Conservation (phyloP, 2,797 vertebrate species). For the Adelosebastes latens region DNA sequence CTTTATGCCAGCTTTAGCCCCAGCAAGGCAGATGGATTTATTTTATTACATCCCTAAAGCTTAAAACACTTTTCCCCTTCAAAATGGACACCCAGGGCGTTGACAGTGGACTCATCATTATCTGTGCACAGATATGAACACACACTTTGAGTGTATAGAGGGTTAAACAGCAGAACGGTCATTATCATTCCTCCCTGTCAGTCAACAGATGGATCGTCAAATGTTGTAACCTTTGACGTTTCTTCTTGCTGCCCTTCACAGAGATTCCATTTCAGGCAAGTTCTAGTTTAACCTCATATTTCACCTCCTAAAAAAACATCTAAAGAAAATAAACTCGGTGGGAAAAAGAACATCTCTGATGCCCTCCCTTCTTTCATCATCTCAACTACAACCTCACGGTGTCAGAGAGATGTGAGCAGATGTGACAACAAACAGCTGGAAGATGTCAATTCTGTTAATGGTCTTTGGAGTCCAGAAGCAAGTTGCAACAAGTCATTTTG, state of each 20-base stretch:
- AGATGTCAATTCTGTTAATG: slow-evolving; percentile 10
- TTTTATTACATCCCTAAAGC: neutral
- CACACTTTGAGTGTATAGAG: neutral
- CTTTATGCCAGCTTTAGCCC: neutral
- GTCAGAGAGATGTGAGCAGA: neutral
- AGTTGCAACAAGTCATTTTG: slow-evolving; percentile 62
- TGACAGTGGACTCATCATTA: neutral
- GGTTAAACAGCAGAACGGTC: neutral
- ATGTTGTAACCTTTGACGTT: neutral
- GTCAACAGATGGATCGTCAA: slow-evolving; percentile 26
- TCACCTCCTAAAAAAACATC: neutral
- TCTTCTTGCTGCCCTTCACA: neutral
- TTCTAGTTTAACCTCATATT: neutral
- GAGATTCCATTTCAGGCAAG: neutral
- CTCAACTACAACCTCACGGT: neutral
- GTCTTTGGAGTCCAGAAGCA: slow-evolving; percentile 41
- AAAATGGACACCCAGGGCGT: neutral
- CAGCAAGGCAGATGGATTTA: fast-evolving
- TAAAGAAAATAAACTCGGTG: neutral
- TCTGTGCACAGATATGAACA: neutral
- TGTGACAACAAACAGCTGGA: slow-evolving; percentile 35
- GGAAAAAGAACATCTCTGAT: neutral
- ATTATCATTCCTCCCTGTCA: slow-evolving; percentile 67
- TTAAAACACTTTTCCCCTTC: neutral
- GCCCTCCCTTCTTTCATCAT: neutral